Base-by-base conservation (phyloP, 1,140 invertebrate species). In the Caenorhabditis remanei region DNA sequence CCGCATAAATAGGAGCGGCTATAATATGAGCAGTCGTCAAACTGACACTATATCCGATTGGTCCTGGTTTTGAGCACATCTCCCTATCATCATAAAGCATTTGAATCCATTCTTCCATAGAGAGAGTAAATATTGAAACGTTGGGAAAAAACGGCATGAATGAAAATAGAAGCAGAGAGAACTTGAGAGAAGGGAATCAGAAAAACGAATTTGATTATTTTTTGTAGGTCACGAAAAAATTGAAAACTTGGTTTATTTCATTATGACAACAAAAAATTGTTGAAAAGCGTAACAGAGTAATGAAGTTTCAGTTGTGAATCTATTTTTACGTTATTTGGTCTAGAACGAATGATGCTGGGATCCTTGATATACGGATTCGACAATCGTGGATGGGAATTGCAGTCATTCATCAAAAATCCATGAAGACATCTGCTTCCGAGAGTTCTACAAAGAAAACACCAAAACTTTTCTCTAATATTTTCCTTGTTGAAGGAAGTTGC, bases 21-120 rank as follows among this genome's bases (percentile, higher is more conserved):
- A 63, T 63, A 8, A 32, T 5, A 32, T 63, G 61, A 7, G 61
- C 21, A 11, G 61, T 40, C 4, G 61, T 63, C 9, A 63, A 63
- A 32, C 61, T 63, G 61, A 63, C 24, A 63, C 24, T 63, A 14
- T 63, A 63, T 63, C 61, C 61, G 56, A 58, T 16, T n/a, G 56
- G 56, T n/a, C 19, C 56, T n/a, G 56, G 56, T 21, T 58, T 58
- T 16, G 56, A 58, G n/a, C 56, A 58, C 56, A 58, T 58, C 8
- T 58, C 56, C 8, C 56, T 58, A 21, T 58, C 56, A 58, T 58
- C 56, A 58, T 58, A 58, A 8, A 58, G n/a, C 8, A 58, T 9
- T 58, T 58, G 56, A n/a, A 8, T 58, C 56, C 56, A 58, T 58
- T 58, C 56, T 58, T 58, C 16, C 0, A 4, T n/a, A 21, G 56